phyloP scores from a whole-genome alignment of 1,140 invertebrate genomes.

The Drosophila santomea region DNA sequence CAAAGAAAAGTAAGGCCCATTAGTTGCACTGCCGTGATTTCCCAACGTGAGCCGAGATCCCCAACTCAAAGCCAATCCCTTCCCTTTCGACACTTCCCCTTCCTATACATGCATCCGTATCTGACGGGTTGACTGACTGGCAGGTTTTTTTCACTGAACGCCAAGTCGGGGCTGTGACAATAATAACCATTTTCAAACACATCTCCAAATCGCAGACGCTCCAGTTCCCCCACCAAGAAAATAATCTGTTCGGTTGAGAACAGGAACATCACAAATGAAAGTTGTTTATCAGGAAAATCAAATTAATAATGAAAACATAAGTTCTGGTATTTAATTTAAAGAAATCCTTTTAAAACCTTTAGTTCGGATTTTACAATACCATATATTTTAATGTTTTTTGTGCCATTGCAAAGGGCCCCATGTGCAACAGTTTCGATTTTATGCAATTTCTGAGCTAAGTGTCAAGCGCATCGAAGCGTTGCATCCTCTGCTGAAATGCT shows the following conservation, averaged over 20 bases:
- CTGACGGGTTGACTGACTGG: constrained; percentile 39
- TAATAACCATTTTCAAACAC: constrained; percentile 43
- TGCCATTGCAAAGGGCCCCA: not conserved
- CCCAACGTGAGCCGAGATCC: constrained; percentile 30
- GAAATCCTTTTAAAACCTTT: not conserved
- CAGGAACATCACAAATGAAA: not conserved
- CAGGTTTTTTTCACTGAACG: constrained; percentile 49
- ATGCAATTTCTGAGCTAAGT: constrained; percentile 49
- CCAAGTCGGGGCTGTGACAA: constrained; percentile 35
- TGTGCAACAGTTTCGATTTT: constrained; percentile 36
- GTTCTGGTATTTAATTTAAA: not conserved
- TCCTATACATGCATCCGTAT: constrained; percentile 11
- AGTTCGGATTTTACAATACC: too few relatives aligned
- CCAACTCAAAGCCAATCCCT: constrained; percentile 6
- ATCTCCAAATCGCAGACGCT: constrained; percentile 4
- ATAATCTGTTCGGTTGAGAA: constrained; percentile 6
- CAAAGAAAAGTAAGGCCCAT: constrained; percentile 48
- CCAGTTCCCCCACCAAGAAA: constrained; percentile 9
- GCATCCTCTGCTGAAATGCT: constrained; percentile 54
- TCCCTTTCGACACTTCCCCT: not conserved
- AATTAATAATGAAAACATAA: not conserved
- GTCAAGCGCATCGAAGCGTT: constrained; percentile 68
- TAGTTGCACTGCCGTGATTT: constrained; percentile 45
- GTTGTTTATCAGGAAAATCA: not conserved
- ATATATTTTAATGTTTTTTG: too few relatives aligned